Evolutionary conservation across 2,888 invertebrate genomes (phyloP), one percentile per base, ranked within the genome.

Genomic region (Bugula neritina): DNA sequence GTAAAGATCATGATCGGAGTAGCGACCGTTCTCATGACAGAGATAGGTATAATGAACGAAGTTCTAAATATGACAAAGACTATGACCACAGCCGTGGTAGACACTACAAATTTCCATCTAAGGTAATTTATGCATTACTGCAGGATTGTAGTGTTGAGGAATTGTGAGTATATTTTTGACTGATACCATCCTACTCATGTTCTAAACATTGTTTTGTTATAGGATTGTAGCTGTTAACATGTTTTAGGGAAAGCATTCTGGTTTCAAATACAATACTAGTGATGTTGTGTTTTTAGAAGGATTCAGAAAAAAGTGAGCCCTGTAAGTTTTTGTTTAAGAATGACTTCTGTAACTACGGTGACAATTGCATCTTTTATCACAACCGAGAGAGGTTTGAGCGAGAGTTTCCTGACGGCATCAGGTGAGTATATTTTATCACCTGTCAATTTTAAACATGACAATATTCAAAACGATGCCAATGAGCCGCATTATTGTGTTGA

Each of bases 341-440:
- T 31, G 63, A 27, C 17, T 63, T 63, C n/a, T 63, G 63, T n/a
- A 31, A 63, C 34, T 63, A 63, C 63, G 27, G 27, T 13, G 63
- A 63, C 31, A 63, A 63, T 31, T 63, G 63, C n/a, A 63, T 63
- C 13, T 63, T 63, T n/a, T 63, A 63, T n/a, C 63, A 63, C 34
- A 31, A 63, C 31, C 2, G 27, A 63, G 63, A 63, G 31, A 21
- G 63, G 17, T 63, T 25, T 31, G 63, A 63, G 31, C 27, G 63
- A 63, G 63, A 63, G n/a, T 63, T 63, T 63, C 63, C 63, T 34
- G 25, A 63, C 13, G 63, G 25, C 29, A 43, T 43, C 43, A 43
- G 43, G 43, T 43, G 31, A 31, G 63, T 29, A 13, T 31, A 23
- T 52, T 52, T 52, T 52, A 52, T 52, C 52, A 52, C 52, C 52